A percentile compares a stretch with the other conserved stretches of the same genome.
Evolutionary conservation across 1,140 invertebrate species (phyloP).

Genomic region (Sarcophaga peregrina): DNA sequence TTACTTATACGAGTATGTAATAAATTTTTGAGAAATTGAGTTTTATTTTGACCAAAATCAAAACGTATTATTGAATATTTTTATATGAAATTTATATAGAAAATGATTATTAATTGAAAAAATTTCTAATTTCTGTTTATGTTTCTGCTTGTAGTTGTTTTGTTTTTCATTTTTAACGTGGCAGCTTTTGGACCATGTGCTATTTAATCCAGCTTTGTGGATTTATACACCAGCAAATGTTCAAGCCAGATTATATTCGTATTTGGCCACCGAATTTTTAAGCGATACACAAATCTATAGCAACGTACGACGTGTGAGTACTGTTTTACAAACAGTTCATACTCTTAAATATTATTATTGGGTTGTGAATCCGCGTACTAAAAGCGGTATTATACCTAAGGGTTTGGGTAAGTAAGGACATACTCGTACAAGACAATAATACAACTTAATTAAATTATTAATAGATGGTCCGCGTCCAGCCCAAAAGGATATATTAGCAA

Average conservation of each 20-base stretch:
- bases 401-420: slow-evolving; percentile 81
- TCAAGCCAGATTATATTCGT: slow-evolving; percentile 96
- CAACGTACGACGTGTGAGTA: slow-evolving; percentile 95
- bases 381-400: slow-evolving; percentile 95
- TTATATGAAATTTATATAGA: neutral
- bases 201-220: slow-evolving; percentile 99
- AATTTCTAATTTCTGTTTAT: neutral
- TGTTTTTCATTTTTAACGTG: slow-evolving; percentile 83
- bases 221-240: slow-evolving; percentile 96
- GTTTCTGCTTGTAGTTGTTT: slow-evolving; percentile 72
- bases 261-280: slow-evolving; percentile 97
- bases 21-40: slow-evolving; percentile 6
- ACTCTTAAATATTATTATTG: slow-evolving; percentile 99
- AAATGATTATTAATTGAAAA: neutral
- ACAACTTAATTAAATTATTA: neutral
- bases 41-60: neutral
- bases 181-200: slow-evolving; percentile 97
- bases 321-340: slow-evolving; percentile 97
- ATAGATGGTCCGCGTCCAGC: slow-evolving; percentile 92
- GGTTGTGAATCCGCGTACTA: slow-evolving; percentile 94
- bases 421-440: neutral
- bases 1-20: slow-evolving; percentile 14
- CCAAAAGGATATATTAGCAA: slow-evolving; percentile 92
- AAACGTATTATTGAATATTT: neutral
- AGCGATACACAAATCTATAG: slow-evolving; percentile 97